Conservation (phyloP, 2,888 invertebrate species). For the Habrosyne pyritoides region DNA sequence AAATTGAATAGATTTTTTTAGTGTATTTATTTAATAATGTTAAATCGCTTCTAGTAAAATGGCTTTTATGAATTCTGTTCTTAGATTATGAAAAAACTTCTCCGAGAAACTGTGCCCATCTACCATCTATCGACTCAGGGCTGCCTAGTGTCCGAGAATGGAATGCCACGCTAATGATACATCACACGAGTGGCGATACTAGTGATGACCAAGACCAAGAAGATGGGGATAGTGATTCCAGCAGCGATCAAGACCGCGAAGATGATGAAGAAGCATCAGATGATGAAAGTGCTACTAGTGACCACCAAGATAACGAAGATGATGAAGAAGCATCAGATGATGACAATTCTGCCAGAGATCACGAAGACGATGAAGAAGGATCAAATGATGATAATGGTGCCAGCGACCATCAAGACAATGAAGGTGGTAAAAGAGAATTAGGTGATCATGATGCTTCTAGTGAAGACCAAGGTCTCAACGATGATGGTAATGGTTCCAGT, state of each 20-base stretch:
- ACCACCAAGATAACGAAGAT: neutral
- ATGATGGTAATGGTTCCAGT: slow-evolving; percentile 37
- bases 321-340: neutral
- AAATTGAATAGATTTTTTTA: too few species aligned
- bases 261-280: neutral
- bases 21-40: too few species aligned
- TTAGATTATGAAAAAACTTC: slow-evolving; percentile 42
- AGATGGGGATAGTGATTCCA: neutral
- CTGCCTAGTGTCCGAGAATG: too few species aligned
- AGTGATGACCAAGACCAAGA: neutral
- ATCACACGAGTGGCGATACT: too few species aligned
- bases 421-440: neutral
- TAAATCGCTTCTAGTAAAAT: too few species aligned
- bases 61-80: too few species aligned
- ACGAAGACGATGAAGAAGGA: neutral
- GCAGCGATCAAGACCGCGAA: neutral
- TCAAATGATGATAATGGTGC: slow-evolving; percentile 24
- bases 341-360: neutral
- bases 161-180: too few species aligned
- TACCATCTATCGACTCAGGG: neutral
- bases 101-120: neutral
- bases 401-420: slow-evolving; percentile 35
- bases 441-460: too few species aligned
- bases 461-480: too few species aligned
- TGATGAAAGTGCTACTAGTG: neutral